Evolutionary conservation across 2,888 invertebrate species (phyloP).

Genomic region (Epiperipatus broadwayi): DNA sequence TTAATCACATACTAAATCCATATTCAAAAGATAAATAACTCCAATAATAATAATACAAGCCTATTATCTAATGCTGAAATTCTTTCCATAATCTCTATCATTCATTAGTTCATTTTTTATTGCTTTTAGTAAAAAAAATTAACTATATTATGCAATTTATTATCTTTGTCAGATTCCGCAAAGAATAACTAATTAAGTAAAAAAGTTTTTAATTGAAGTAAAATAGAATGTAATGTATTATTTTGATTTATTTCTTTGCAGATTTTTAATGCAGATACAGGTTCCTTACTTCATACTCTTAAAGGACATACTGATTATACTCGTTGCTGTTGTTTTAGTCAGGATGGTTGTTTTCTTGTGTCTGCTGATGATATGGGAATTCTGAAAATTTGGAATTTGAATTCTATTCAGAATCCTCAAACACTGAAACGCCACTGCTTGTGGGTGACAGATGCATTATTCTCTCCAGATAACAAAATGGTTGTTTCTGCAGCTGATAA

Average conservation of each 20-base stretch:
- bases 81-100: no score
- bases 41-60: no score
- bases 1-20: no score
- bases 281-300: constrained; percentile 8
- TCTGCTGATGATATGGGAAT: constrained; percentile 42
- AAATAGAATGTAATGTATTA: no score
- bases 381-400: constrained; percentile 36
- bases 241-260: constrained; percentile 7
- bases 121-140: no score
- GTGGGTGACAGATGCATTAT: constrained; percentile 15
- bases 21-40: no score
- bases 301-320: constrained; percentile 8
- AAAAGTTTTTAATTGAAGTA: no score
- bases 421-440: background rate
- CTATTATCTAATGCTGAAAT: no score
- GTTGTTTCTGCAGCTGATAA: constrained; percentile 14
- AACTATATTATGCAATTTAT: no score
- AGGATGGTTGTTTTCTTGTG: constrained; percentile 38
- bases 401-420: background rate
- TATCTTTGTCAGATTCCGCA: no score
- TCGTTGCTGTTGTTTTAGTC: constrained; percentile 18
- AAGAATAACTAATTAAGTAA: no score
- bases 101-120: no score
- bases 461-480: constrained; percentile 13
- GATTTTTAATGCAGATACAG: constrained; percentile 15